phyloP scores from a whole-genome alignment of 2,797 vertebrate species.

The Bradypodion pumilum region DNA sequence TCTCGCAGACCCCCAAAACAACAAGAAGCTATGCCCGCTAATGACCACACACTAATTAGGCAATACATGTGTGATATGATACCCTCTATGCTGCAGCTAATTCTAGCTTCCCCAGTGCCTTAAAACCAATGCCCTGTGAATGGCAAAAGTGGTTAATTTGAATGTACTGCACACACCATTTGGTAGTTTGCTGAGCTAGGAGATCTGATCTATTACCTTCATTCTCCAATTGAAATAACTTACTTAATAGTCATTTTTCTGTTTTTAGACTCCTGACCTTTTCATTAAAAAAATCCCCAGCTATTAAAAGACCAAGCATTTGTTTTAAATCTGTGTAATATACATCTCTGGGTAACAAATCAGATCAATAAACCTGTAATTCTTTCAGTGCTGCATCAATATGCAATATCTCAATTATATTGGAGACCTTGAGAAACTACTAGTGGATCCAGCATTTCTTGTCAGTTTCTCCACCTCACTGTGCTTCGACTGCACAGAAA shows the following conservation, averaged over 20 bases:
- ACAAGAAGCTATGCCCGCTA: no score
- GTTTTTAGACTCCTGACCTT: not conserved
- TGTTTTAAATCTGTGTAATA: slow-evolving; percentile 56
- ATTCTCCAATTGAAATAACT: slow-evolving; percentile 46
- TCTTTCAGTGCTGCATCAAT: slow-evolving; percentile 49
- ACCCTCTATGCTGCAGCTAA: not conserved
- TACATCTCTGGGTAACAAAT: slow-evolving; percentile 40
- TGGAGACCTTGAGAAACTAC: slow-evolving; percentile 1
- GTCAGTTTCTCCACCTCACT: not conserved
- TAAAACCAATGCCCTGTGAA: not conserved
- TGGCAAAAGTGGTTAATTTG: slow-evolving; percentile 9
- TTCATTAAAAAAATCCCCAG: slow-evolving; percentile 28
- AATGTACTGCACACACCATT: slow-evolving; percentile 34
- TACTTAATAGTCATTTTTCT: slow-evolving; percentile 52
- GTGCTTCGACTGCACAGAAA: not conserved
- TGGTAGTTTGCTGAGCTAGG: slow-evolving; percentile 37
- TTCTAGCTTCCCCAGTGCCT: slow-evolving; percentile 11
- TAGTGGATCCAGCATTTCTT: slow-evolving; percentile 19
- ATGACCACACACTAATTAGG: not conserved
- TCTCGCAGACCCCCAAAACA: no score
- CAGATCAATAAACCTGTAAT: slow-evolving; percentile 46
- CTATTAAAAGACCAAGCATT: slow-evolving; percentile 31
- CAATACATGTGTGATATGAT: not conserved
- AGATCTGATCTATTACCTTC: slow-evolving; percentile 47
- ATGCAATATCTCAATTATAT: slow-evolving; percentile 39